Base-by-base conservation (phyloP, 2,888 invertebrate species). In the Anodontia alba region DNA sequence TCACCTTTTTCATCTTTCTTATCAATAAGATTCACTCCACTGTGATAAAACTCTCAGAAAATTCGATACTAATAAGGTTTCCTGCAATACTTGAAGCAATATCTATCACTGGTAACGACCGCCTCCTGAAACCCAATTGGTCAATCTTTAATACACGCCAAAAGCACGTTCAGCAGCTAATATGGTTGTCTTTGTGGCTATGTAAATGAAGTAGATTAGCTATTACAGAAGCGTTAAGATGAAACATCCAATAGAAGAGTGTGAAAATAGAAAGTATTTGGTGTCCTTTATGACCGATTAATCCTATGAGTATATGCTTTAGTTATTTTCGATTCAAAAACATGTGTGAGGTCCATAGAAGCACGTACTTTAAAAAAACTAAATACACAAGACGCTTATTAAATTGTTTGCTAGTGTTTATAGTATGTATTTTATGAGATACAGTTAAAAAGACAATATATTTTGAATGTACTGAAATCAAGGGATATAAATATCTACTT, bases 201-300 rank as follows among this genome's bases (percentile, higher is more conserved):
- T 72, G 80, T 79, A 79, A 85, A 83, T 78, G 70, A 70, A 36
- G 8, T 74, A 82, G 83, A 85, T 83, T 81, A 77, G 80, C 82
- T 73, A 83, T 85, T 80, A 80, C 70, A 42, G 80, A 57, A 71
- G 68, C 75, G 69, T 69, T 69, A 69, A 69, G 46, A 43, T 42
- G 46, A 42, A 43, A 43, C 43, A 42, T 26, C 69, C 69, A 69
- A 69, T 69, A 69, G 69, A 42, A 46, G 43, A 42, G n/a, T 36
- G 23, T 42, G 17, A 69, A 69, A 69, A 69, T 26, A 3, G 69
- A 42, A 69, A 69, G 62, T 62, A 33, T 62, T 62, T 33, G 62
- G 33, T 62, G 62, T 62, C 62, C 62, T 62, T 62, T 23, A 62
- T 62, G 62, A 62, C 62, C 62, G 62, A 62, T 62, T 62, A 62